A percentile compares a stretch with the other conserved stretches of the same genome.
phyloP scores from a whole-genome alignment of 2,888 invertebrate species.

The Rotaria sp. region DNA sequence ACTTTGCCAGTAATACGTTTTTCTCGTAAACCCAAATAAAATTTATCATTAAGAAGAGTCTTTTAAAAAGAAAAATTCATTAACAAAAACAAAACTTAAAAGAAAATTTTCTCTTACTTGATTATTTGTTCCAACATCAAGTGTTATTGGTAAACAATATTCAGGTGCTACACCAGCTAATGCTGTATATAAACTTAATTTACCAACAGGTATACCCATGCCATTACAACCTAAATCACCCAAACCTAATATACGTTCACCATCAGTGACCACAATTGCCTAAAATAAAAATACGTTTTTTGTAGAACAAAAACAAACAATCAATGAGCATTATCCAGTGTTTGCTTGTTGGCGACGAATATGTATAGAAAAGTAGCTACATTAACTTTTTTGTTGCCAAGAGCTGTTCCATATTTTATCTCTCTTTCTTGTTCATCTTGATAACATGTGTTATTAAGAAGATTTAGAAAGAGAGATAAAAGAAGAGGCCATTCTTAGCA shows the following conservation, averaged over 20 bases:
- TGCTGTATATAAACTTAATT: conserved; percentile 83
- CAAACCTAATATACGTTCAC: conserved; percentile 84
- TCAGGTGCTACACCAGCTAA: conserved; percentile 85
- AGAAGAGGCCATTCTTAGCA: background rate
- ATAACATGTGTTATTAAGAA: too few relatives aligned
- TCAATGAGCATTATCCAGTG: too few relatives aligned
- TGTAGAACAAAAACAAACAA: too few relatives aligned
- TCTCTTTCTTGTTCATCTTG: too few relatives aligned
- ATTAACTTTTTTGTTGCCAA: too few relatives aligned
- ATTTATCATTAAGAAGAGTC: conserved; percentile 71
- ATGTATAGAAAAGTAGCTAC: too few relatives aligned
- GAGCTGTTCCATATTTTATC: too few relatives aligned
- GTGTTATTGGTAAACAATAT: conserved; percentile 79
- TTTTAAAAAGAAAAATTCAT: conserved; percentile 70
- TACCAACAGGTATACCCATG: conserved; percentile 95
- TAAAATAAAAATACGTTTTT: conserved; percentile 54
- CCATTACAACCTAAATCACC: conserved; percentile 89
- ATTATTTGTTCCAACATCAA: conserved; percentile 82
- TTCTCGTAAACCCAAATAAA: conserved; percentile 81
- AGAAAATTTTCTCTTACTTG: conserved; percentile 57
- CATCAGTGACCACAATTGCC: conserved; percentile 76
- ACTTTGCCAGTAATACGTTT: conserved; percentile 69
- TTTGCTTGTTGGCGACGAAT: too few relatives aligned
- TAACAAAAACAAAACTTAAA: conserved; percentile 63
- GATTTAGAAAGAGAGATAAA: too few relatives aligned